Evolutionary conservation across 2,888 invertebrate species (phyloP).

Genomic region (Brenthis ino): DNA sequence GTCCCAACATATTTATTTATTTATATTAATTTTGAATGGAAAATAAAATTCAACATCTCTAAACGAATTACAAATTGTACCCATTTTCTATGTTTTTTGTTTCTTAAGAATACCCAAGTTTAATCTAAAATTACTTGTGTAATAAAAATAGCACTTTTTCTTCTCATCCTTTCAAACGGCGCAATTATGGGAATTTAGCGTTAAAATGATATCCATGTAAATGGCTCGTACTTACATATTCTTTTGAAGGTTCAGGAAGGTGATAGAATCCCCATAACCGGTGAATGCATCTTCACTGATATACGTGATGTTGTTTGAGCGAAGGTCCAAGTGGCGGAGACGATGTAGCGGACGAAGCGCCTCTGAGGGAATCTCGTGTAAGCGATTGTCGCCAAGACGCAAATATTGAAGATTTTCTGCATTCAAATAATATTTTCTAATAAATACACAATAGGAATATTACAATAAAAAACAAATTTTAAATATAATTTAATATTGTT

Average conservation of each 20-base stretch:
- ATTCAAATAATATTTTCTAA: constrained; percentile 39
- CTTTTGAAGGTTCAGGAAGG: constrained; percentile 95
- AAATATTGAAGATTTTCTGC: constrained; percentile 94
- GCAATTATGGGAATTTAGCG: neutral
- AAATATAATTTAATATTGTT: too few species aligned
- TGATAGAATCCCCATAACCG: constrained; percentile 94
- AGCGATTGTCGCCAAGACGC: constrained; percentile 93
- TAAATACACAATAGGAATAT: neutral
- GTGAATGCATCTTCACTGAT: constrained; percentile 93
- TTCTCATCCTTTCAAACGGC: too few species aligned
- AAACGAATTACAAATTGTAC: too few species aligned
- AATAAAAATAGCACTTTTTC: too few species aligned
- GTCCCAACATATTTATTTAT: too few species aligned
- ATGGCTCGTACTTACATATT: constrained; percentile 87
- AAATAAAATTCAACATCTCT: too few species aligned
- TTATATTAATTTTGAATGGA: too few species aligned
- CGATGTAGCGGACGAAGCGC: constrained; percentile 92
- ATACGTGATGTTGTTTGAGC: constrained; percentile 92
- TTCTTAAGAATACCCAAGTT: too few species aligned
- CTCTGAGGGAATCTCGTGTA: constrained; percentile 92
- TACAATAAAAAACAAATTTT: too few species aligned
- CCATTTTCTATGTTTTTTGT: too few species aligned
- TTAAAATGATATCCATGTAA: too few species aligned
- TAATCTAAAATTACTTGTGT: too few species aligned
- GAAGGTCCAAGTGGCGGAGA: constrained; percentile 92